Conservation (phyloP, 2,888 invertebrate species). For the Aphrophora alni region DNA sequence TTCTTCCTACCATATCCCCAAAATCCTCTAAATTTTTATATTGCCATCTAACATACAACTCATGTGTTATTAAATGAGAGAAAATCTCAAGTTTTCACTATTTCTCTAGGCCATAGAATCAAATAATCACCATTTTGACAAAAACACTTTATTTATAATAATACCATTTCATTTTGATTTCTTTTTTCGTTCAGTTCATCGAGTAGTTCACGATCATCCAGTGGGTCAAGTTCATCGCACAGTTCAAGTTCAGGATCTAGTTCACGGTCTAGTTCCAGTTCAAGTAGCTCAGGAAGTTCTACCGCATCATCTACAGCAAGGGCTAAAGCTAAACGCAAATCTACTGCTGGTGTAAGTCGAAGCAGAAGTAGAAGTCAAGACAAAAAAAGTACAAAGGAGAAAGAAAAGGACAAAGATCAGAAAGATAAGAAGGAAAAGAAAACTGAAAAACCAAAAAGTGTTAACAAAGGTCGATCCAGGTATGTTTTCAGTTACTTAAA, state of each 20-base stretch:
- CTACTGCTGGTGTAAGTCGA: slow-evolving; percentile 56
- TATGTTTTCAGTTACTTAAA: slow-evolving; percentile 34
- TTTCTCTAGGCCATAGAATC: no score
- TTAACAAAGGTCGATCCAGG: slow-evolving; percentile 46
- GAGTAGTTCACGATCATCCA: slow-evolving; percentile 69
- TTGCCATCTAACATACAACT: no score
- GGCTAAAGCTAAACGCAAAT: slow-evolving; percentile 69
- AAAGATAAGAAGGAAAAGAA: slow-evolving; percentile 50
- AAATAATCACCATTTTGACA: no score
- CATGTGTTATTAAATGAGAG: no score
- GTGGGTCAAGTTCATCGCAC: slow-evolving; percentile 59
- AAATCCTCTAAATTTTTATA: no score
- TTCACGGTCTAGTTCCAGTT: slow-evolving; percentile 78
- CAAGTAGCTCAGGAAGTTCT: slow-evolving; percentile 73
- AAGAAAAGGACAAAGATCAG: slow-evolving; percentile 58
- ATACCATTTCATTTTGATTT: no score
- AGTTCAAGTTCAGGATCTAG: slow-evolving; percentile 67
- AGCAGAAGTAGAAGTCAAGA: slow-evolving; percentile 51
- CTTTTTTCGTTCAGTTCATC: slow-evolving; percentile 63
- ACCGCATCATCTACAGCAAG: slow-evolving; percentile 67
- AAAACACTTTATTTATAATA: no score
- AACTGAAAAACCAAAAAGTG: slow-evolving; percentile 54
- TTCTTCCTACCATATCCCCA: no score
- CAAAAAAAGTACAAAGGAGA: slow-evolving; percentile 52
- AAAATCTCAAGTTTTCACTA: no score